Evolutionary conservation across 2,888 invertebrate species (phyloP).

Genomic region (Thera obeliscata): DNA sequence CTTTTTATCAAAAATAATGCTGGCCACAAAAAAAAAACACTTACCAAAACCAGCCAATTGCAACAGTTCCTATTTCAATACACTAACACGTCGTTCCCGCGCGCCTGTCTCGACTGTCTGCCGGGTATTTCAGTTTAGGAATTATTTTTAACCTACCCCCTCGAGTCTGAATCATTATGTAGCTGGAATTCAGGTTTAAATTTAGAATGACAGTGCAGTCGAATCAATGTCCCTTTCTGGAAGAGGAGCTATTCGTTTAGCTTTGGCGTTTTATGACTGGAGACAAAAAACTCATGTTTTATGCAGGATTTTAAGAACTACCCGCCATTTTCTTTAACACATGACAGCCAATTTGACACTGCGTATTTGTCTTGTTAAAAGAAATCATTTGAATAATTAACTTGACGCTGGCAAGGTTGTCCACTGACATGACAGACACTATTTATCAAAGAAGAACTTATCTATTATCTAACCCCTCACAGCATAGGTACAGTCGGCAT

Average conservation of each 20-base stretch:
- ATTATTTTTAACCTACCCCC: conserved; percentile 77
- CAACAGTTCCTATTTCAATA: conserved; percentile 29
- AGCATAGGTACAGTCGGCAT: too few species aligned
- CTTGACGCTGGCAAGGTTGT: too few species aligned
- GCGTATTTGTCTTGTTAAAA: too few species aligned
- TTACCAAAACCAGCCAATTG: conserved; percentile 30
- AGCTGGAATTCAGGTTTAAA: conserved; percentile 39
- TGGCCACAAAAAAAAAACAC: conserved; percentile 13
- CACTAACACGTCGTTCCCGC: conserved; percentile 33
- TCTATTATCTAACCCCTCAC: too few species aligned
- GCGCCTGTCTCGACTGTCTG: conserved; percentile 55
- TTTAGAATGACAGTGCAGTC: conserved; percentile 38
- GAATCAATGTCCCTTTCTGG: conserved; percentile 24
- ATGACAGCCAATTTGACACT: too few species aligned
- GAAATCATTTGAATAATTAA: too few species aligned
- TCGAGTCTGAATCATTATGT: conserved; percentile 59
- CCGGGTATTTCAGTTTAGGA: conserved; percentile 50
- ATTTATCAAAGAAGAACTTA: too few species aligned
- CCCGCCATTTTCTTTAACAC: too few species aligned
- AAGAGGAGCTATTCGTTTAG: conserved; percentile 10
- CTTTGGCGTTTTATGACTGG: conserved; percentile 12
- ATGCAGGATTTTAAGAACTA: too few species aligned
- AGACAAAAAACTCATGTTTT: not conserved
- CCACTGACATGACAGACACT: too few species aligned
- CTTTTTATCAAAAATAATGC: conserved; percentile 3